Conservation (phyloP, 2,888 invertebrate species). For the Cloeon dipterum region DNA sequence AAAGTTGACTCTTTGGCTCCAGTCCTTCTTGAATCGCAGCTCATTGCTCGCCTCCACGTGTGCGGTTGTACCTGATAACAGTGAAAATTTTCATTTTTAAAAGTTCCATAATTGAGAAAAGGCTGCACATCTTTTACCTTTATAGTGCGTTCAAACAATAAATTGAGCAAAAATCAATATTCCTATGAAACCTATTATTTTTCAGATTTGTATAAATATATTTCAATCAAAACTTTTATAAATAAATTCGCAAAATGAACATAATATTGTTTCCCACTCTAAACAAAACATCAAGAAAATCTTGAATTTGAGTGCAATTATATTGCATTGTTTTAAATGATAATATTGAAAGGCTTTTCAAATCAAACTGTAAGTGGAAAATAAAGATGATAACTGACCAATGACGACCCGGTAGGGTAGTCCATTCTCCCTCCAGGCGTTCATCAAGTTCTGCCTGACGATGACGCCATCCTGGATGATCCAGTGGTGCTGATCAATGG, state of each 20-base stretch:
- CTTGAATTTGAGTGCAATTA: too few relatives aligned
- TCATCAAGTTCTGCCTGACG: slow-evolving; percentile 38
- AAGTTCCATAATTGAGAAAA: too few relatives aligned
- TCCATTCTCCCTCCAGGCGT: slow-evolving; percentile 28
- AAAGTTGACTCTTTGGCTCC: slow-evolving; percentile 36
- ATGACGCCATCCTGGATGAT: slow-evolving; percentile 48
- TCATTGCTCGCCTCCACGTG: slow-evolving; percentile 44
- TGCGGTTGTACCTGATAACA: slow-evolving; percentile 17
- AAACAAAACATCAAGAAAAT: too few relatives aligned
- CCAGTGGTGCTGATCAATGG: slow-evolving; percentile 43
- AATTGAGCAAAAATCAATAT: slow-evolving; percentile 3
- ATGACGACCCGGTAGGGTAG: slow-evolving; percentile 2
- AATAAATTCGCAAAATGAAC: too few relatives aligned
- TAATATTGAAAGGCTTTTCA: too few relatives aligned
- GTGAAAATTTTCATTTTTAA: neutral
- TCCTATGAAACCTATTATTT: slow-evolving; percentile 5
- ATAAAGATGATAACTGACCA: too few relatives aligned
- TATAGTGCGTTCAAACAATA: slow-evolving; percentile 3
- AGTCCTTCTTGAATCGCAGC: slow-evolving; percentile 33
- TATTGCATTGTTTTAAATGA: too few relatives aligned
- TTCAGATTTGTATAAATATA: neutral
- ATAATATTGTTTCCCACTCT: too few relatives aligned
- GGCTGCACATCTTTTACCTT: neutral
- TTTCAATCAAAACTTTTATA: too few relatives aligned
- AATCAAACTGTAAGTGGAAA: too few relatives aligned